A percentile compares a stretch with the other conserved stretches of the same genome.
These are phyloP conservation scores for Aethes cnicana DNA, from an alignment of 2,888 invertebrate genomes.

Conservation along the genomic window DNA sequence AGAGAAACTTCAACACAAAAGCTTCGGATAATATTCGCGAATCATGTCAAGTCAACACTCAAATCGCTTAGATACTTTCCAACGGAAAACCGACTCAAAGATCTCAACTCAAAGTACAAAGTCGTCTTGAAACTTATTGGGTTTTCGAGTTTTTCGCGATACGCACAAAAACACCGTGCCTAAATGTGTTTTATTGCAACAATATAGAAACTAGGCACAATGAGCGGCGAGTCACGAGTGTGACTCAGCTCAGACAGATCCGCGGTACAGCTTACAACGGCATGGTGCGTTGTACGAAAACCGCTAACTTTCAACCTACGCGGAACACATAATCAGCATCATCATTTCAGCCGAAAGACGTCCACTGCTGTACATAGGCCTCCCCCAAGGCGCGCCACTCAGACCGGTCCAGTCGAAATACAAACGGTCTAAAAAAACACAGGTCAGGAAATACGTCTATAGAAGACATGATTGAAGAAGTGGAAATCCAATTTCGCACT, in stretches of 20 bases:
- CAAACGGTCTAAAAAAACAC: no score
- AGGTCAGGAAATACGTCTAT: no score
- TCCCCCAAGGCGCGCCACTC: no score
- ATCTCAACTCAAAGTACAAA: neutral
- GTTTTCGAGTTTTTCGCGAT: constrained; percentile 12
- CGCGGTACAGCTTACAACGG: constrained; percentile 10
- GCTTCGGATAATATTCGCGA: constrained; percentile 19
- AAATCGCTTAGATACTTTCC: neutral
- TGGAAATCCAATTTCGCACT: no score
- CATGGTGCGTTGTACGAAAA: neutral
- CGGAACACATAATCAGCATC: no score
- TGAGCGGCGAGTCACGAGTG: constrained; percentile 20
- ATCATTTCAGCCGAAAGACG: no score
- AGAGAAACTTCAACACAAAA: neutral
- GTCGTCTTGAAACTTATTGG: neutral
- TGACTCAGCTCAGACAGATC: constrained; percentile 17
- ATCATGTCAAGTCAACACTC: constrained; percentile 17
- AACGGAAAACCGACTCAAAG: neutral
- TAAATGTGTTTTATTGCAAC: constrained; percentile 25
- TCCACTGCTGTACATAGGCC: no score
- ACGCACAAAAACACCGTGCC: constrained; percentile 27
- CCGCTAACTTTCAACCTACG: no score
- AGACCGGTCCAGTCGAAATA: no score
- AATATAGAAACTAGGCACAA: constrained; percentile 23
- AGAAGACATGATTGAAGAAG: no score